Evolutionary conservation across 2,113 vertebrate genomes (phyloP).

Genomic region (Upupa epops): DNA sequence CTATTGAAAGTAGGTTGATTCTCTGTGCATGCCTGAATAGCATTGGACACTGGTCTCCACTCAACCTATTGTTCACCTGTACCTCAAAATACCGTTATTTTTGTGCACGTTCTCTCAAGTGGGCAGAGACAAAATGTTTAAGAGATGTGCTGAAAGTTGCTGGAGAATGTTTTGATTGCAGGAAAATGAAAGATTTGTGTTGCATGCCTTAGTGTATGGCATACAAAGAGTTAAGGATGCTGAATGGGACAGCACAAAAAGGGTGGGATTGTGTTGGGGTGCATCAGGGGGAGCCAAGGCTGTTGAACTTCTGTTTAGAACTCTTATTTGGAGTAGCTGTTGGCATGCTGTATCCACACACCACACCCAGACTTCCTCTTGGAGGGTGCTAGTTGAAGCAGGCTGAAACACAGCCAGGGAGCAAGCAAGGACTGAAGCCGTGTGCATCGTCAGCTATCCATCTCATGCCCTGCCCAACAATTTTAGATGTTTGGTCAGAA

Average conservation of each 20-base stretch:
- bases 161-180: background rate
- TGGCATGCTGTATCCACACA: background rate
- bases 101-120: background rate
- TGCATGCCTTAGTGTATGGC: background rate
- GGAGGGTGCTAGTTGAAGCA: background rate
- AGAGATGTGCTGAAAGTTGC: fast-evolving
- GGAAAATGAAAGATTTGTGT: background rate
- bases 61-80: background rate
- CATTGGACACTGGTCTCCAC: background rate
- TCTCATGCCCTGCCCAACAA: fast-evolving
- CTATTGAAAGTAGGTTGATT: background rate
- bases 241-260: background rate
- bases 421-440: background rate
- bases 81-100: background rate
- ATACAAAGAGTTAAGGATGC: fast-evolving
- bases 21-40: background rate
- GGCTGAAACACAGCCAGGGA: background rate
- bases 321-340: background rate
- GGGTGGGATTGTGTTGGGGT: background rate
- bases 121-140: background rate
- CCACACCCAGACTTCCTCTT: background rate
- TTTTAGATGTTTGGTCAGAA: background rate
- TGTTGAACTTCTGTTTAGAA: background rate
- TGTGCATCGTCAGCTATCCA: background rate
- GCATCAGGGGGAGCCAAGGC: background rate